Conservation (phyloP, 1,140 invertebrate species). For the Atta cephalotes region DNA sequence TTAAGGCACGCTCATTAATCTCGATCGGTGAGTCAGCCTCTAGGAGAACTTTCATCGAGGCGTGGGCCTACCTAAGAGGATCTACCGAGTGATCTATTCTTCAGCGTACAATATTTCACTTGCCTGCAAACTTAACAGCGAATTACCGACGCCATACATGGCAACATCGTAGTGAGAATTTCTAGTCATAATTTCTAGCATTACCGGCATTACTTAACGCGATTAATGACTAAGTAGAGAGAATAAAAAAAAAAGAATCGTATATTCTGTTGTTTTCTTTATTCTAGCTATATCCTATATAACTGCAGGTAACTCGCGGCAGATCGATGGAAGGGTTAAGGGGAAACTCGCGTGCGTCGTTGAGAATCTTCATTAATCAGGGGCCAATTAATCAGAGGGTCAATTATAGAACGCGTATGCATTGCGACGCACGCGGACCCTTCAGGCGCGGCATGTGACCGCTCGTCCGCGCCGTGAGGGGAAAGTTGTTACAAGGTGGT, state of each 20-base stretch:
- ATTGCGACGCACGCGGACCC: slow-evolving; percentile 32
- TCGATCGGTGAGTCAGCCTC: slow-evolving; percentile 77
- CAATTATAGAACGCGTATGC: slow-evolving; percentile 46
- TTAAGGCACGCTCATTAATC: slow-evolving; percentile 77
- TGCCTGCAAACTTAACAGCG: neutral
- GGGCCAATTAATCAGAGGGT: slow-evolving; percentile 34
- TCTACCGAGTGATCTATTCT: slow-evolving; percentile 34
- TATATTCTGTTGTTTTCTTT: neutral
- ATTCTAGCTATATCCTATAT: neutral
- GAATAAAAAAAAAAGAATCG: neutral
- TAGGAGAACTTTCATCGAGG: slow-evolving; percentile 73
- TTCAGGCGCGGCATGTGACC: slow-evolving; percentile 26
- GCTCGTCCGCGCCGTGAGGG: slow-evolving; percentile 14
- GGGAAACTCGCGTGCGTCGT: neutral
- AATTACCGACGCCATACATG: slow-evolving; percentile 43
- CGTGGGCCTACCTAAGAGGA: slow-evolving; percentile 57
- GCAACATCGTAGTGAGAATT: neutral
- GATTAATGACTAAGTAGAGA: neutral
- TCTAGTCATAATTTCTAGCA: neutral
- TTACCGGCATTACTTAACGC: neutral
- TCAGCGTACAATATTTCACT: slow-evolving; percentile 42
- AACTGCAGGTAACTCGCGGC: neutral
- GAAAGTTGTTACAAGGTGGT: slow-evolving; percentile 72
- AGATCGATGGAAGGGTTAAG: slow-evolving; percentile 9
- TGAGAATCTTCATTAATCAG: slow-evolving; percentile 53